These are phyloP conservation scores for Cabera pusaria DNA, from an alignment of 2,888 invertebrate genomes.

Conservation along the genomic window DNA sequence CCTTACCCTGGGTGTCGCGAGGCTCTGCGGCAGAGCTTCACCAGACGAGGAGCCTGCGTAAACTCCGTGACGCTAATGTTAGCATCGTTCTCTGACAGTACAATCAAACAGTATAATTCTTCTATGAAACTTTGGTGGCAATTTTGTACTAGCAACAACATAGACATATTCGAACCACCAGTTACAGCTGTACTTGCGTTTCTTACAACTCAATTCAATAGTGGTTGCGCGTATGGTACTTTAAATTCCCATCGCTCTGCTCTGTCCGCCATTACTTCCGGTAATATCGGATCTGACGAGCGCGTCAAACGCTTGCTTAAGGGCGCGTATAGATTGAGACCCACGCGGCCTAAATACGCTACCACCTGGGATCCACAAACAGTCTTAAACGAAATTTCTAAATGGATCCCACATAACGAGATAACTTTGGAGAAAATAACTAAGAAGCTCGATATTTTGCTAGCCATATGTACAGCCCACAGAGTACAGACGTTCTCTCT, in stretches of 20 bases:
- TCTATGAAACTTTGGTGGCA: conserved; percentile 21
- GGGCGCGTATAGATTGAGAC: conserved; percentile 22
- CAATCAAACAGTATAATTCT: conserved; percentile 7
- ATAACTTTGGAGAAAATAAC: no score
- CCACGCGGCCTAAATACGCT: conserved; percentile 25
- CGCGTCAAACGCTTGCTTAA: conserved; percentile 24
- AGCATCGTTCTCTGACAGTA: conserved; percentile 24
- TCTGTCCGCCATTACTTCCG: neutral
- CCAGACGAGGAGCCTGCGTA: conserved; percentile 13
- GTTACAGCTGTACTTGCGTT: conserved; percentile 15
- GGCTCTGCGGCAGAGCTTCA: conserved; percentile 28
- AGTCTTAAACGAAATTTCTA: no score
- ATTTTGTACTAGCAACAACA: conserved; percentile 19
- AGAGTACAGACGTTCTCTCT: no score
- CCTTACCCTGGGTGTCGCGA: conserved; percentile 29
- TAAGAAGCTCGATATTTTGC: no score
- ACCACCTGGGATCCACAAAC: conserved; percentile 28
- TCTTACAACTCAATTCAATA: conserved; percentile 22
- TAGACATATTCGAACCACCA: conserved; percentile 2
- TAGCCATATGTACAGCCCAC: no score
- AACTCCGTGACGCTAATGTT: conserved; percentile 24
- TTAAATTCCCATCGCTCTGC: no score
- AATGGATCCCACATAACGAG: no score
- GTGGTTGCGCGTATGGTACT: conserved; percentile 9
- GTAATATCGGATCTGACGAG: neutral